Base-by-base conservation (phyloP, 2,888 invertebrate species). In the Cephus pulcher region DNA sequence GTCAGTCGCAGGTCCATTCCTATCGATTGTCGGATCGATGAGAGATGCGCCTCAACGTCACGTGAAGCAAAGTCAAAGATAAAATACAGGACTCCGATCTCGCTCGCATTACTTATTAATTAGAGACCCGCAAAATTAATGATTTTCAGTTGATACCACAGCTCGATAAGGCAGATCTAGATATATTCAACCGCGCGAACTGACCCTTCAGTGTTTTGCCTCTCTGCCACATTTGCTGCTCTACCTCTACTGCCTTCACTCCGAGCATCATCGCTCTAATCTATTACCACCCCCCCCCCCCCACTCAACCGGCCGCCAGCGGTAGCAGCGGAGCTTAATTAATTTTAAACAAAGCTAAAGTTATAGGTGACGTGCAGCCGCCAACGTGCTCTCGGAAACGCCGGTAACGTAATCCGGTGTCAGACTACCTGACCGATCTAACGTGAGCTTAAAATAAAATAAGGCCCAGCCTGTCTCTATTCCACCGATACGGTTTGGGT, bases 401-500 rank as follows among this genome's bases (percentile, higher is more conserved):
- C 81, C 74, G 83, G 86, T 86, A 86, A 86, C 86, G 86, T 86
- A 86, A 86, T 86, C 87, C 86, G 86, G 86, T 87, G 83, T 86
- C 85, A 80, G 84, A 86, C 86, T 86, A 86, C 87, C 87, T 84
- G 86, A 32, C 80, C 82, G 84, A 84, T 82, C 86, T 84, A 85
- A 83, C 86, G 83, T 82, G 81, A 83, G 84, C 86, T 83, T 80
- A 84, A 80, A 82, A 85, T 80, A 86, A 85, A 86, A 82, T 84
- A 71, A 75, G 78, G 35, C 71, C 40, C 40, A 40, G 40, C 15
- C 40, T 40, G 4, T 40, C 40, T 40, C 40, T 40, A 40, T 40
- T 40, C 40, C 40, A 4, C 12, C 40, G 3, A 12, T 40, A 15
- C 4, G 15, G 1, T 15, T 40, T 15, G 40, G 40, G 4, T 12